Evolutionary conservation across 2,113 vertebrate species (phyloP).

Genomic region (Seriola quinqueradiata): DNA sequence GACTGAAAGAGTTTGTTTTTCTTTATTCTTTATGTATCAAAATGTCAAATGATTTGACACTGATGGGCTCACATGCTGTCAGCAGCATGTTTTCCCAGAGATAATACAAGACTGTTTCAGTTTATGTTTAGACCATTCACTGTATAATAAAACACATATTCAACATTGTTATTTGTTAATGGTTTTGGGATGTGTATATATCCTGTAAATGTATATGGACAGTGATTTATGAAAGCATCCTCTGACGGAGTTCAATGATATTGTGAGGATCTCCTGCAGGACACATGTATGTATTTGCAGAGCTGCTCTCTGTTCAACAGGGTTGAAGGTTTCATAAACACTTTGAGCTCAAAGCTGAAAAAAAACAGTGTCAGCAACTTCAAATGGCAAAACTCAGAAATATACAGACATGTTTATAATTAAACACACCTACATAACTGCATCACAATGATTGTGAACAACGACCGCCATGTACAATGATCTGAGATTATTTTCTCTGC

Average conservation of each 20-base stretch:
- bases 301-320: not conserved
- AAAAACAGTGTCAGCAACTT: not conserved
- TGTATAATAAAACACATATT: slow-evolving; percentile 85
- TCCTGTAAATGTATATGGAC: not conserved
- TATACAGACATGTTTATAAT: not conserved
- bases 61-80: slow-evolving; percentile 92
- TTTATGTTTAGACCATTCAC: slow-evolving; percentile 93
- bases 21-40: slow-evolving; percentile 90
- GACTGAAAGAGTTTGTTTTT: slow-evolving; percentile 84
- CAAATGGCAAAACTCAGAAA: not conserved
- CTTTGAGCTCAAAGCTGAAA: not conserved
- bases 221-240: not conserved
- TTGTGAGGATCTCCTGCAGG: not conserved
- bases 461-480: not conserved
- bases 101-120: slow-evolving; percentile 91
- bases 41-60: slow-evolving; percentile 92
- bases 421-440: not conserved
- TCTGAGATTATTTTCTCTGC: not conserved
- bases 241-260: not conserved
- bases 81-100: slow-evolving; percentile 85
- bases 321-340: not conserved
- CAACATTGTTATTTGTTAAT: slow-evolving; percentile 41
- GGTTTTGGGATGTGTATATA: not conserved
- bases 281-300: not conserved
- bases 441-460: not conserved